Evolutionary conservation across 2,888 invertebrate genomes (phyloP).

Genomic region (Rhamnusium bicolor): DNA sequence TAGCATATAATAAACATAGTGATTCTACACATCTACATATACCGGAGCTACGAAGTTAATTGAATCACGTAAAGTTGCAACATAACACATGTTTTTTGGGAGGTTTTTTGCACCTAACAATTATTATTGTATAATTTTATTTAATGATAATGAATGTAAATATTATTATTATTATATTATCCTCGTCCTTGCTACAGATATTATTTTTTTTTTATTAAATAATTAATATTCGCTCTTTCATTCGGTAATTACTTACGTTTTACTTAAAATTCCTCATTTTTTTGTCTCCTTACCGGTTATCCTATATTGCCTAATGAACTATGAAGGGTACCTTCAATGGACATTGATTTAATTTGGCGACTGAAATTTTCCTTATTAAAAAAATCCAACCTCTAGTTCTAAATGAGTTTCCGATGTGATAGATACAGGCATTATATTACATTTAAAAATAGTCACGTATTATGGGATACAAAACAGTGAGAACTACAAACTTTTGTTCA

Average conservation of each 20-base stretch:
- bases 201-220: slow-evolving; percentile 26
- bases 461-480: slow-evolving; percentile 8
- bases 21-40: neutral
- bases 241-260: neutral
- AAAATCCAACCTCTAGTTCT: neutral
- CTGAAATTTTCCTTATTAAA: neutral
- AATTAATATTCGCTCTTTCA: slow-evolving; percentile 10
- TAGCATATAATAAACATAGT: too few relatives aligned
- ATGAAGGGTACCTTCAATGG: slow-evolving; percentile 8
- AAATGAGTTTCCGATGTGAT: neutral
- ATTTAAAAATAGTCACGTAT: neutral
- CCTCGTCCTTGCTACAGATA: slow-evolving; percentile 29
- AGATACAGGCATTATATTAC: neutral
- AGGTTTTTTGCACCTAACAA: neutral
- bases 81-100: slow-evolving; percentile 25
- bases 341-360: neutral
- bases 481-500: neutral
- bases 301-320: slow-evolving; percentile 17
- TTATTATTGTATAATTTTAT: slow-evolving; percentile 19
- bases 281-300: slow-evolving; percentile 12
- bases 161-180: slow-evolving; percentile 14
- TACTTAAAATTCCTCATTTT: slow-evolving; percentile 15
- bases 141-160: slow-evolving; percentile 17
- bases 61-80: slow-evolving; percentile 21
- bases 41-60: neutral